Base-by-base conservation (phyloP, 2,888 invertebrate genomes). In the Cantharis rufa region DNA sequence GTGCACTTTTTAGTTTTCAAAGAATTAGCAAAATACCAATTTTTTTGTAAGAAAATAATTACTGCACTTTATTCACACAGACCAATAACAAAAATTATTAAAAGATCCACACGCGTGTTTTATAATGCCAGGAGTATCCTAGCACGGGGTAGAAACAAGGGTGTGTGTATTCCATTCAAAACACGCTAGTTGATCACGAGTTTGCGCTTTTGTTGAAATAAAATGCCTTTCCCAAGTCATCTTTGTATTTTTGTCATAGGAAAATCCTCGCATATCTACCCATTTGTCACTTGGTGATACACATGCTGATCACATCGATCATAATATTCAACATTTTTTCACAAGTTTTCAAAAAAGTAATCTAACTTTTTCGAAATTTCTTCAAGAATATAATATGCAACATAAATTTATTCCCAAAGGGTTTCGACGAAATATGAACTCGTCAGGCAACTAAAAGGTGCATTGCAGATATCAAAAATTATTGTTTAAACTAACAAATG, bases 141-240 rank as follows among this genome's bases (percentile, higher is more conserved):
- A 71, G 78, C 80, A 80, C 78, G 79, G 79, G 78, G 76, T 78
- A 75, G 82, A 84, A 84, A 84, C 83, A 83, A 84, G 85, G 85
- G 85, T 85, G 85, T 83, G 81, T 85, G 83, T 84, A 84, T 83
- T 84, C 84, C 84, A 84, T 86, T 86, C 84, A 85, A 85, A 85
- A 84, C 79, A 79, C 76, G 76, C 78, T 73, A 77, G 80, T 79
- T 78, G 83, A 77, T 78, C 78, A 18, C 76, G 83, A 80, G 84
- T 80, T 82, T 85, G 85, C 85, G 85, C 85, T 82, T 82, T 78
- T 69, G 72, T 66, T 18, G 71, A 70, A 73, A 70, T 73, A 74
- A 76, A 73, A 69, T 75, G 73, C 73, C 75, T 70, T 69, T 70
- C 72, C 62, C 69, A 70, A 16, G 28, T 18, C 75, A 69, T 48